Percentiles rank a stretch among this genome's conserved stretches.
Evolutionary conservation across 2,113 vertebrate species (phyloP).

Genomic region (Nematolebias whitei): DNA sequence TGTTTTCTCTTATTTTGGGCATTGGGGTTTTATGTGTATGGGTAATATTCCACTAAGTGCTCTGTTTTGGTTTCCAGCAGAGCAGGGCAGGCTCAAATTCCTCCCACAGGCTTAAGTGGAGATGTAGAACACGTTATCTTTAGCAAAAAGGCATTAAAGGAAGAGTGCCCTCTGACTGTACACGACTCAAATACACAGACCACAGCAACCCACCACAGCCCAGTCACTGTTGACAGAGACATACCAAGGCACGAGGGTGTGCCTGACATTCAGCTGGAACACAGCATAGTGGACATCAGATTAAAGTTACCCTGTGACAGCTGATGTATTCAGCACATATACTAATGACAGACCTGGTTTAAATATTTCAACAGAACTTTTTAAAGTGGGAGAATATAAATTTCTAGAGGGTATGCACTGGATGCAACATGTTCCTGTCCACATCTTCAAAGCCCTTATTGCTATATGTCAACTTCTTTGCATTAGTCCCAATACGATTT

Average conservation of each 20-base stretch:
- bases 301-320: constrained; percentile 57
- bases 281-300: constrained; percentile 33
- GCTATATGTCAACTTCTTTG: constrained; percentile 1
- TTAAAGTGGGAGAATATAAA: neutral
- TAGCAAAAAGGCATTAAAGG: constrained; percentile 46
- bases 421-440: neutral
- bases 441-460: neutral
- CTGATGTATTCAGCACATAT: constrained; percentile 29
- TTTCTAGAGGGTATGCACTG: too few relatives aligned
- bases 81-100: constrained; percentile 53
- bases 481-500: neutral
- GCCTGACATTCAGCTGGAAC: constrained; percentile 60
- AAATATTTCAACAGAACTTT: neutral
- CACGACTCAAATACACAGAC: constrained; percentile 41
- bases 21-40: constrained; percentile 40
- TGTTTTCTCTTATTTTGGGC: constrained; percentile 15
- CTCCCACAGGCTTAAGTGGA: constrained; percentile 42
- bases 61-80: constrained; percentile 55
- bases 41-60: constrained; percentile 43
- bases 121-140: constrained; percentile 63
- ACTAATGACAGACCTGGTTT: neutral
- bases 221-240: constrained; percentile 52
- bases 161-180: constrained; percentile 45
- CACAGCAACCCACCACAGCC: constrained; percentile 34
- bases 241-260: constrained; percentile 62